phyloP scores from a whole-genome alignment of 2,797 vertebrate species.

The Passerculus sandwichensis region DNA sequence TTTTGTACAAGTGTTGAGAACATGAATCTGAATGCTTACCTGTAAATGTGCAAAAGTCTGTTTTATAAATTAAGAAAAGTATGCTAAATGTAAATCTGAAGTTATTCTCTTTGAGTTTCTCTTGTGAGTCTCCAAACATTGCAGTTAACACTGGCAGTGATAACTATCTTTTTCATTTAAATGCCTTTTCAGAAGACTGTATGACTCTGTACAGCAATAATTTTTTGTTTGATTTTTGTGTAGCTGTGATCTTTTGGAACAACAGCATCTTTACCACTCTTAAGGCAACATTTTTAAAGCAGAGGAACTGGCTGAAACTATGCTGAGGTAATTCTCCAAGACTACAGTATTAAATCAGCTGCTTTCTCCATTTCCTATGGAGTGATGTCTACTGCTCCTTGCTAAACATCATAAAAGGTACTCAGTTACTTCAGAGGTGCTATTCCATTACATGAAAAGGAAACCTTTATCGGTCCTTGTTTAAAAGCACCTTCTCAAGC shows the following conservation, averaged over 20 bases:
- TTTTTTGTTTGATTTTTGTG: neutral
- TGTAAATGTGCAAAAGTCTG: neutral
- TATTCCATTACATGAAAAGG: neutral
- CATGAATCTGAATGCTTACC: neutral
- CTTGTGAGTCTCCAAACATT: neutral
- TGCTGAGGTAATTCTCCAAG: constrained; percentile 1
- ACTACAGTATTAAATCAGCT: neutral
- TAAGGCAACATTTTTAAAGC: neutral
- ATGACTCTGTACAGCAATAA: neutral
- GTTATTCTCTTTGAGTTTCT: neutral
- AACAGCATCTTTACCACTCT: neutral
- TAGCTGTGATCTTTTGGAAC: neutral
- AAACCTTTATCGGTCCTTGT: neutral
- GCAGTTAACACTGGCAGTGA: neutral
- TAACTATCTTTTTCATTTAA: neutral
- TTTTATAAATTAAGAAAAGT: neutral
- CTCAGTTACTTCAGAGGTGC: neutral
- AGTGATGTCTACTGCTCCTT: neutral
- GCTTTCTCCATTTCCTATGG: constrained; percentile 18
- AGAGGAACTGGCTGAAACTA: neutral
- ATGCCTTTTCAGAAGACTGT: neutral
- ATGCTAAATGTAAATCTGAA: neutral
- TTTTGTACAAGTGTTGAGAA: neutral
- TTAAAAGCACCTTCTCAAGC: constrained; percentile 2
- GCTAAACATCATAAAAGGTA: neutral